phyloP scores from a whole-genome alignment of 2,797 vertebrate genomes.

The Podarcis siculus region DNA sequence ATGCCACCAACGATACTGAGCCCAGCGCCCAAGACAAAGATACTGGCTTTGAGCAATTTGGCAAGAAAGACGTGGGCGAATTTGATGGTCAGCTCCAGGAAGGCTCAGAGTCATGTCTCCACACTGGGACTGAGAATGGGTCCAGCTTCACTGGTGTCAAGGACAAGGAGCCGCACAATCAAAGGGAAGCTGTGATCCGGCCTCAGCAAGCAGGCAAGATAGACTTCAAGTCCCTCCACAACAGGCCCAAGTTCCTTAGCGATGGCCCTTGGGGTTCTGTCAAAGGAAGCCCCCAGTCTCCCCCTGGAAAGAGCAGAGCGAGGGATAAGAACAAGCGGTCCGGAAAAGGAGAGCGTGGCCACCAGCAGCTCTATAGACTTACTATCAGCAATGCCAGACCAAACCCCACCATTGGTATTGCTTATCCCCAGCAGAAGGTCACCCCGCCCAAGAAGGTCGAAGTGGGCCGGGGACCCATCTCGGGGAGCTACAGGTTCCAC shows the following conservation, averaged over 20 bases:
- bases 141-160: slow-evolving; percentile 75
- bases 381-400: slow-evolving; percentile 85
- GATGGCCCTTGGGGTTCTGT: slow-evolving; percentile 83
- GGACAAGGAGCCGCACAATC: slow-evolving; percentile 84
- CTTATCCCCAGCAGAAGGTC: slow-evolving; percentile 89
- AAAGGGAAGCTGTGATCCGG: slow-evolving; percentile 91
- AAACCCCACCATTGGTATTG: slow-evolving; percentile 88
- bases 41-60: slow-evolving; percentile 78
- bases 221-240: slow-evolving; percentile 88
- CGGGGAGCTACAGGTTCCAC: slow-evolving; percentile 87
- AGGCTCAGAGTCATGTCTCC: slow-evolving; percentile 55
- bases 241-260: slow-evolving; percentile 81
- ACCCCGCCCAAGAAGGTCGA: slow-evolving; percentile 87
- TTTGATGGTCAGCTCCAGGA: slow-evolving; percentile 61
- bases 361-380: slow-evolving; percentile 90
- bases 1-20: slow-evolving; percentile 81
- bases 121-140: slow-evolving; percentile 63
- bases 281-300: slow-evolving; percentile 84
- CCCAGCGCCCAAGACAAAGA: slow-evolving; percentile 82
- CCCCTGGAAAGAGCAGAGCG: slow-evolving; percentile 81
- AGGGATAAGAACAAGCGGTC: slow-evolving; percentile 83
- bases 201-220: slow-evolving; percentile 88
- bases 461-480: slow-evolving; percentile 72
- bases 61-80: slow-evolving; percentile 80
- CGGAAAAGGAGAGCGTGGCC: slow-evolving; percentile 84